Conservation (phyloP, 2,888 invertebrate species). For the Cantharis flavilabris region DNA sequence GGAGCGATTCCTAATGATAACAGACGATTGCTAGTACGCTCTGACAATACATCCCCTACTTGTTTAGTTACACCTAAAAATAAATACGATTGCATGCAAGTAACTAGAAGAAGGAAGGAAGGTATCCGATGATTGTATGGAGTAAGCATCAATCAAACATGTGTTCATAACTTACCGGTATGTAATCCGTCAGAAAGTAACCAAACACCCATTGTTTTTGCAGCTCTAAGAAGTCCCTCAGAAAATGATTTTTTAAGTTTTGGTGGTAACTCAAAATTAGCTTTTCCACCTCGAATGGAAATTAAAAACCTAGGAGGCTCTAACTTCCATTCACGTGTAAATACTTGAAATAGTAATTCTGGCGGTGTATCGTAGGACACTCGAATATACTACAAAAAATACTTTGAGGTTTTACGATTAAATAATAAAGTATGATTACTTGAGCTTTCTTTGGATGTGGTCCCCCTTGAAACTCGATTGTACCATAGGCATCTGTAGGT, state of each 20-base stretch:
- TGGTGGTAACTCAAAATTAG: slow-evolving; percentile 96
- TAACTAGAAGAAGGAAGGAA: neutral
- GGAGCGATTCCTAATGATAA: slow-evolving; percentile 97
- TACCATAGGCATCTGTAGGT: slow-evolving; percentile 97
- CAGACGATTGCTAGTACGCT: slow-evolving; percentile 84
- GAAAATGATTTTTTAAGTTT: slow-evolving; percentile 93
- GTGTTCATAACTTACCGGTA: slow-evolving; percentile 65
- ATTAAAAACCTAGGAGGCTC: slow-evolving; percentile 96
- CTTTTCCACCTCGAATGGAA: slow-evolving; percentile 96
- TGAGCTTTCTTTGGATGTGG: slow-evolving; percentile 97
- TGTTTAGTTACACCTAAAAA: slow-evolving; percentile 89
- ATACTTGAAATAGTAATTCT: slow-evolving; percentile 88
- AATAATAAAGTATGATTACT: slow-evolving; percentile 61
- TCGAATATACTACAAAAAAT: slow-evolving; percentile 83
- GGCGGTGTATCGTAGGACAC: slow-evolving; percentile 94
- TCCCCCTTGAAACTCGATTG: slow-evolving; percentile 96
- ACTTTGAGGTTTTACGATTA: neutral
- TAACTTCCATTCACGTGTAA: slow-evolving; percentile 93
- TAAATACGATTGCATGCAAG: neutral
- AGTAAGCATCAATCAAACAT: neutral
- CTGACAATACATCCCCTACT: slow-evolving; percentile 93
- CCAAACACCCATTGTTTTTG: slow-evolving; percentile 98
- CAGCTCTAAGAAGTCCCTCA: slow-evolving; percentile 94
- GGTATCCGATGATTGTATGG: neutral
- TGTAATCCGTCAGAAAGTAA: slow-evolving; percentile 94